A percentile compares a stretch with the other conserved stretches of the same genome.
These are phyloP conservation scores for Siniperca undulata DNA, from an alignment of 2,797 vertebrate species.

Conservation along the genomic window DNA sequence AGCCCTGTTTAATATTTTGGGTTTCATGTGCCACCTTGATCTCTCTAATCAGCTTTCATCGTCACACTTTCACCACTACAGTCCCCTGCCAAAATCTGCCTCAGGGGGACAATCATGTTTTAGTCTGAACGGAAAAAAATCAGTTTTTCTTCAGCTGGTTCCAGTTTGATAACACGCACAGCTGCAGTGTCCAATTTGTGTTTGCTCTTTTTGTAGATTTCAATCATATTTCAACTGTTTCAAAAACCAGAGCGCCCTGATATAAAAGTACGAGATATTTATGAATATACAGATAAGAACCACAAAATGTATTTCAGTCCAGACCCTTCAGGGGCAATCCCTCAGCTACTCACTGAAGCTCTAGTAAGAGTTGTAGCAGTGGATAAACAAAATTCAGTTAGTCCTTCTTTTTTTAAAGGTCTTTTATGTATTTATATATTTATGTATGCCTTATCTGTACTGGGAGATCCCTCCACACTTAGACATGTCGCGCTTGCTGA, in stretches of 20 bases:
- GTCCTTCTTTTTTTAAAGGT: constrained; percentile 17
- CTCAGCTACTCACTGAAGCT: constrained; percentile 25
- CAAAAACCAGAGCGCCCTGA: constrained; percentile 39
- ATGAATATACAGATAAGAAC: constrained; percentile 43
- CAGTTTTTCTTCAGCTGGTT: not conserved
- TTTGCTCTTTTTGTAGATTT: constrained; percentile 30
- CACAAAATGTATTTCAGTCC: constrained; percentile 47
- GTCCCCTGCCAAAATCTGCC: constrained; percentile 8
- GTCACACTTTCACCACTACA: not conserved
- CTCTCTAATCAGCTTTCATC: constrained; percentile 18
- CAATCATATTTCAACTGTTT: constrained; percentile 9
- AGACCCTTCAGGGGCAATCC: constrained; percentile 37
- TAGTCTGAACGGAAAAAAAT: not conserved
- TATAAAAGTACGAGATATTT: constrained; percentile 57
- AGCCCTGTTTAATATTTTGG: constrained; percentile 11
- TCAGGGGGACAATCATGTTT: constrained; percentile 17
- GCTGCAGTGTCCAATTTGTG: constrained; percentile 23
- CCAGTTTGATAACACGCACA: not conserved
- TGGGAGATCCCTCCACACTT: not conserved
- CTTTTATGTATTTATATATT: constrained; percentile 1
- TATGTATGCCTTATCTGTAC: not conserved
- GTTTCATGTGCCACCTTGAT: constrained; percentile 29
- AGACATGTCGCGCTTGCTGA: not conserved
- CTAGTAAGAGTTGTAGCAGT: constrained; percentile 26
- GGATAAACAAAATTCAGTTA: constrained; percentile 41